Evolutionary conservation across 2,888 invertebrate genomes (phyloP).

Genomic region (Scrobipalpa costella): DNA sequence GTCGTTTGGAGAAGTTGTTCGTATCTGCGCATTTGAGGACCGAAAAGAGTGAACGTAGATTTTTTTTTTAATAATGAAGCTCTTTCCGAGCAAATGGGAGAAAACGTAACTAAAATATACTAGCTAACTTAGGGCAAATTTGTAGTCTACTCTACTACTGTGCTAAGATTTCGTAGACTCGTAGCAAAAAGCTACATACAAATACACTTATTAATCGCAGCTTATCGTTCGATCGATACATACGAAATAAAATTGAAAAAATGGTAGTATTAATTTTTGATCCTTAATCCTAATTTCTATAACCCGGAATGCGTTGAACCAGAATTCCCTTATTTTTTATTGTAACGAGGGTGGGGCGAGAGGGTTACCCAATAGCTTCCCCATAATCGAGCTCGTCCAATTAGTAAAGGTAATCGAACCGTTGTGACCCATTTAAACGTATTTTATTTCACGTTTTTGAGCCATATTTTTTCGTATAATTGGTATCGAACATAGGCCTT

Average conservation of each 20-base stretch:
- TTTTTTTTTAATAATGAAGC: too few species aligned
- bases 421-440: conserved; percentile 23
- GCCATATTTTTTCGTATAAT: too few species aligned
- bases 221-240: too few species aligned
- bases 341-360: conserved; percentile 37
- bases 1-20: too few species aligned
- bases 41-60: too few species aligned
- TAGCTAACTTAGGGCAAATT: too few species aligned
- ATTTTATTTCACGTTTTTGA: neutral
- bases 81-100: too few species aligned
- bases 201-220: too few species aligned
- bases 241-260: too few species aligned
- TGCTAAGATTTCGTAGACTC: neutral
- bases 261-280: too few species aligned
- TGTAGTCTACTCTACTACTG: neutral
- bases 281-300: neutral
- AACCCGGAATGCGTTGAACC: neutral
- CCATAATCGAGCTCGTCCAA: conserved; percentile 42
- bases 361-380: conserved; percentile 45
- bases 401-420: conserved; percentile 33
- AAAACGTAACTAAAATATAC: neutral
- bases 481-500: too few species aligned
- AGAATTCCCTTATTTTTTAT: conserved; percentile 38
- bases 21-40: too few species aligned
- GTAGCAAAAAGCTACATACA: conserved; percentile 8